Evolutionary conservation across 2,888 invertebrate species (phyloP).

Genomic region (Epirrhoe alternata): DNA sequence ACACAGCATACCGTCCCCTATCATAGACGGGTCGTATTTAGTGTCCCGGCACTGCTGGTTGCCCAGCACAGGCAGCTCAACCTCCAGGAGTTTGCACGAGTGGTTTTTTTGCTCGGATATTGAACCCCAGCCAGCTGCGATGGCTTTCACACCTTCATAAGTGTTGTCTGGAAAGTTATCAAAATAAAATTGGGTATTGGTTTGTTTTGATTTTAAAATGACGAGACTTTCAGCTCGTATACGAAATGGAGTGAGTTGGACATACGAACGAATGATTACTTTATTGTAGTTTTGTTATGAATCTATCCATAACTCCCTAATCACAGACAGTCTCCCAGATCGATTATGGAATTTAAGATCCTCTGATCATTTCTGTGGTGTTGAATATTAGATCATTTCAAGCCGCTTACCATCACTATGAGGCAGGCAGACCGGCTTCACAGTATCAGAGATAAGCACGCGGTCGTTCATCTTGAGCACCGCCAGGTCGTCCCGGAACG

Average conservation of each 20-base stretch:
- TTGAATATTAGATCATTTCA: not conserved
- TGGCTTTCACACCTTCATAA: slow-evolving; percentile 87
- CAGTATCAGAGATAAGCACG: slow-evolving; percentile 90
- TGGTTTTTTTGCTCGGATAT: slow-evolving; percentile 92
- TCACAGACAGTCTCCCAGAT: no score
- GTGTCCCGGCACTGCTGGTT: slow-evolving; percentile 90
- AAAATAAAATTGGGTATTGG: not conserved
- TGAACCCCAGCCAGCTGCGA: slow-evolving; percentile 95
- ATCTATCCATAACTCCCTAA: no score
- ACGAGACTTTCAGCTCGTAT: not conserved
- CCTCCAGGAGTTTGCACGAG: slow-evolving; percentile 92
- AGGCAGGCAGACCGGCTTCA: slow-evolving; percentile 94
- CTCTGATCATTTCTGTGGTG: no score
- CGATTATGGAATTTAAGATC: no score
- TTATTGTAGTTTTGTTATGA: no score
- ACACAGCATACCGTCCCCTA: slow-evolving; percentile 94
- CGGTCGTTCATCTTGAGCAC: slow-evolving; percentile 90
- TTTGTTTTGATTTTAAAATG: not conserved
- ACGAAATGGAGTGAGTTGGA: no score
- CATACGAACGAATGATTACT: no score
- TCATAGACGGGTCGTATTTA: slow-evolving; percentile 92
- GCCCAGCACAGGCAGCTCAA: slow-evolving; percentile 88
- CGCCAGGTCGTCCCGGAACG: slow-evolving; percentile 94
- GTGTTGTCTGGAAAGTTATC: slow-evolving; percentile 56
- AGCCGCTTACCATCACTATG: slow-evolving; percentile 82